phyloP scores from a whole-genome alignment of 2,113 vertebrate species.

The Elaphurus davidianus region DNA sequence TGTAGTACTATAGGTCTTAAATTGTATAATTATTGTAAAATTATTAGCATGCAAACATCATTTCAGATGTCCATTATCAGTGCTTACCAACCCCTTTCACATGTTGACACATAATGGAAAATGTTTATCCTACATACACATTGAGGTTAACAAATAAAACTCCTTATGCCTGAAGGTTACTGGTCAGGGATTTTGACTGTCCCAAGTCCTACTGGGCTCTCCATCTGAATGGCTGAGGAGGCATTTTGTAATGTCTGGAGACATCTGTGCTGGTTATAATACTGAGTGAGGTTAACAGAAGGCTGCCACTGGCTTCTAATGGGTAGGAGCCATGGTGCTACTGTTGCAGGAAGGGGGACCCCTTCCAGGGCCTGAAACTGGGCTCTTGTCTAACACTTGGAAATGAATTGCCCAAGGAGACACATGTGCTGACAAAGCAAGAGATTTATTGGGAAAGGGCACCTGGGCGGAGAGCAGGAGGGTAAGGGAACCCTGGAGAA shows the following conservation, averaged over 20 bases:
- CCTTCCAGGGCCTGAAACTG: too few species aligned
- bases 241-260: background rate
- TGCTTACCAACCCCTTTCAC: background rate
- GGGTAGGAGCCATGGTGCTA: background rate
- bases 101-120: background rate
- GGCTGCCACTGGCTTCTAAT: background rate
- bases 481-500: too few species aligned
- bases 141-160: background rate
- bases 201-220: background rate
- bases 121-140: background rate
- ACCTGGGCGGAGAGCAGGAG: too few species aligned
- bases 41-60: background rate
- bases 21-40: background rate
- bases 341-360: too few species aligned
- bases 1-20: background rate
- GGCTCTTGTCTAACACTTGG: too few species aligned
- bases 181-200: background rate
- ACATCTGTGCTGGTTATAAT: background rate
- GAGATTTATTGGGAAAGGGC: too few species aligned
- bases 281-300: background rate
- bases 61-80: background rate
- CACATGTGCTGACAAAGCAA: too few species aligned
- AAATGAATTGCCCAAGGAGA: too few species aligned
- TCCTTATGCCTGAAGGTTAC: background rate
- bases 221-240: background rate